Evolutionary conservation across 2,113 vertebrate genomes (phyloP).

Genomic region (Centropus unirufus): DNA sequence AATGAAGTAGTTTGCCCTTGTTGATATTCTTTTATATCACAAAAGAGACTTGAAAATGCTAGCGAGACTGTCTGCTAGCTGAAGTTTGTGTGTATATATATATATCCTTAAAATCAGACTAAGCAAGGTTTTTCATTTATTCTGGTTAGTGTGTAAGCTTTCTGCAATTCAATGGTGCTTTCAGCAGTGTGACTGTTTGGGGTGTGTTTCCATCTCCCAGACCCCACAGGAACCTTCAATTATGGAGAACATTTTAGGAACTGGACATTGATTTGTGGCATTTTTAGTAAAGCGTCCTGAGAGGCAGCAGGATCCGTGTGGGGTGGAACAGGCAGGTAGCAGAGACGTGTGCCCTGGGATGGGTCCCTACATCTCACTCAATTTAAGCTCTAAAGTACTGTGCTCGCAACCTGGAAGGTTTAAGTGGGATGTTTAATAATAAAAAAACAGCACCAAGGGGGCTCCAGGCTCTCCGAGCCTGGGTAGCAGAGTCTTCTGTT

Average conservation of each 20-base stretch:
- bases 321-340: rapidly evolving
- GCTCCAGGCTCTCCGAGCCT: not conserved
- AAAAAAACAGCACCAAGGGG: not conserved
- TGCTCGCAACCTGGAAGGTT: not conserved
- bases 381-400: not conserved
- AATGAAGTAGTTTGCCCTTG: not conserved
- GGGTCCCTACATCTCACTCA: rapidly evolving
- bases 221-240: rapidly evolving
- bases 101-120: not conserved
- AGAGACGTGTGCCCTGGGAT: rapidly evolving
- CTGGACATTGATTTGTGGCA: not conserved
- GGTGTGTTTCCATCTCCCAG: not conserved
- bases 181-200: not conserved
- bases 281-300: not conserved
- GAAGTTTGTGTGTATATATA: not conserved
- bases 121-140: not conserved
- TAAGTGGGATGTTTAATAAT: not conserved
- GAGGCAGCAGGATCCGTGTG: rapidly evolving
- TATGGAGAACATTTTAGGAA: not conserved
- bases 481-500: not conserved
- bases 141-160: not conserved
- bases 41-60: not conserved
- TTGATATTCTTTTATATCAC: not conserved
- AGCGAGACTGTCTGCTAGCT: not conserved
- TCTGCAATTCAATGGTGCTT: not conserved